Conservation (phyloP, 2,113 vertebrate species). For the Hydropotes inermis region DNA sequence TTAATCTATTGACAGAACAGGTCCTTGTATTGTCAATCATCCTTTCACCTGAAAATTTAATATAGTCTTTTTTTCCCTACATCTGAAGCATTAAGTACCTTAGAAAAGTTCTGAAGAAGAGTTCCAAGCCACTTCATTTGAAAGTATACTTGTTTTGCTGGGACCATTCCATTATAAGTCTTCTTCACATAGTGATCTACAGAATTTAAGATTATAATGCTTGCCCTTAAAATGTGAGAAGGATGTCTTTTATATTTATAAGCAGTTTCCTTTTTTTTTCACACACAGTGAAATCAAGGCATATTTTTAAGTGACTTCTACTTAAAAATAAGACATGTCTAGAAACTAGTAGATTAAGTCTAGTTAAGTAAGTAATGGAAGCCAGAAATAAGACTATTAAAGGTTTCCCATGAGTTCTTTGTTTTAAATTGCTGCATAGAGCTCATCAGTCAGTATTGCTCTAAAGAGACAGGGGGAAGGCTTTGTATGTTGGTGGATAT, state of each 20-base stretch:
- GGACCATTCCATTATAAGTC: background rate
- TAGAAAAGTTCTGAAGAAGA: background rate
- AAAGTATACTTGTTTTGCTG: background rate
- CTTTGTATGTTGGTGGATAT: background rate
- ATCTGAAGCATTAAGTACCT: background rate
- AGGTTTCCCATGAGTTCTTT: constrained; percentile 37
- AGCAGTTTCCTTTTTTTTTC: background rate
- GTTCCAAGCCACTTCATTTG: background rate
- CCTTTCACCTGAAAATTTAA: background rate
- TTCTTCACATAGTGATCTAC: background rate
- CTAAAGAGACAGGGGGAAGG: constrained; percentile 25
- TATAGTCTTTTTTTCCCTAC: background rate
- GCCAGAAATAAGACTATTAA: constrained; percentile 41
- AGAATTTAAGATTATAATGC: background rate
- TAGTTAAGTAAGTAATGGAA: constrained; percentile 47
- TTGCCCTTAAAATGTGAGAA: background rate
- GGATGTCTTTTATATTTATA: background rate
- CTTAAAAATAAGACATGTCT: constrained; percentile 57
- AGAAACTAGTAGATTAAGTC: constrained; percentile 53
- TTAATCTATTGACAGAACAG: background rate
- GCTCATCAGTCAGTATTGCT: constrained; percentile 32
- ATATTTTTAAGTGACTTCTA: constrained; percentile 45
- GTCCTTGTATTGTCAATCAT: background rate
- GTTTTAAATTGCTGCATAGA: constrained; percentile 2
- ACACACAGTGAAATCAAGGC: background rate